Percentiles rank a stretch among this genome's conserved stretches.
phyloP scores from a whole-genome alignment of 2,797 vertebrate genomes.

The Fratercula arctica region DNA sequence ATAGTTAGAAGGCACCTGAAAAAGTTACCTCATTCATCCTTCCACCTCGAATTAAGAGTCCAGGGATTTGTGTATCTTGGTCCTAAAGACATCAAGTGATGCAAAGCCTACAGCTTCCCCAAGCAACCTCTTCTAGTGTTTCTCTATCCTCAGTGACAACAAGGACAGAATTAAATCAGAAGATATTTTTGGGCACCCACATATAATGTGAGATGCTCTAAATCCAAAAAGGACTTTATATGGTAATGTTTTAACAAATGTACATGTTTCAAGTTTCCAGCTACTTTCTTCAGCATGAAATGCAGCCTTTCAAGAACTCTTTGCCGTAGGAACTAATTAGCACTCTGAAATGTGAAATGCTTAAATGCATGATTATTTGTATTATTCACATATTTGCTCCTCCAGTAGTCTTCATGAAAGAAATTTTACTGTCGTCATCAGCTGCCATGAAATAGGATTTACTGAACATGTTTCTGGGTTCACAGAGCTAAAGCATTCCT shows the following conservation, averaged over 20 bases:
- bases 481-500: neutral
- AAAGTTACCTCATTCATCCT: neutral
- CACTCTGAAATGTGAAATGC: constrained; percentile 39
- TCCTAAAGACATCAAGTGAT: neutral
- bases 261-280: neutral
- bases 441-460: constrained; percentile 31
- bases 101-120: neutral
- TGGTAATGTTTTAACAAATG: neutral
- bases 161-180: neutral
- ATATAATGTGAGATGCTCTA: neutral
- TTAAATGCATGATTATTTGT: constrained; percentile 51
- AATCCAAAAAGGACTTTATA: neutral
- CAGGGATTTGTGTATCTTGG: neutral
- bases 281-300: constrained; percentile 32
- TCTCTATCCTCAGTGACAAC: neutral
- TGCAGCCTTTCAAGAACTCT: constrained; percentile 22
- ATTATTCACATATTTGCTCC: constrained; percentile 45
- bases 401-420: constrained; percentile 33
- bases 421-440: constrained; percentile 16
- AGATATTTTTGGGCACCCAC: neutral
- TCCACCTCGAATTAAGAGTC: neutral
- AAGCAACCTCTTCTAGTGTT: neutral
- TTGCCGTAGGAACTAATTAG: constrained; percentile 31
- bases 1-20: neutral
- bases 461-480: neutral